These are phyloP conservation scores for Aphyosemion australe DNA, from an alignment of 2,113 vertebrate genomes.

Conservation along the genomic window DNA sequence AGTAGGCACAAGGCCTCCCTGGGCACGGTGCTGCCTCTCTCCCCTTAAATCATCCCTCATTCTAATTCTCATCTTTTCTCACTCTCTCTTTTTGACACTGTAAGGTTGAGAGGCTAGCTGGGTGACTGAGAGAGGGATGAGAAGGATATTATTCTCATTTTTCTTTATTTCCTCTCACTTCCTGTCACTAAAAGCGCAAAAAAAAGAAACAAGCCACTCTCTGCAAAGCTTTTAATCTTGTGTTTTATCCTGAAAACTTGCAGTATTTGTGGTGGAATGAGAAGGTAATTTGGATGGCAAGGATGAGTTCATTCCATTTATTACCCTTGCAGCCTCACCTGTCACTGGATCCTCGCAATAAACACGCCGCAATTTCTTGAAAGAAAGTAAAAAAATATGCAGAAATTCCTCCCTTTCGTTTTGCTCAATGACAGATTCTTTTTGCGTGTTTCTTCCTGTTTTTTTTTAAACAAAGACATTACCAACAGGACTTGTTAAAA, in stretches of 20 bases:
- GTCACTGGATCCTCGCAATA: conserved; percentile 31
- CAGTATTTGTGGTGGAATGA: conserved; percentile 28
- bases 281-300: conserved; percentile 25
- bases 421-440: conserved; percentile 33
- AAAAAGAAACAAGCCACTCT: conserved; percentile 4
- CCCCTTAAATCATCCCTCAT: conserved; percentile 83
- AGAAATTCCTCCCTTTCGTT: conserved; percentile 13
- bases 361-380: conserved; percentile 29
- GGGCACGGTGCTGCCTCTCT: conserved; percentile 65
- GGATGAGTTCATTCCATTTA: conserved; percentile 41
- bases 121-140: conserved; percentile 65
- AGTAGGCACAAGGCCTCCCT: conserved; percentile 77
- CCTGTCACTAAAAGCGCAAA: conserved; percentile 4
- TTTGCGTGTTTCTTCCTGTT: conserved; percentile 21
- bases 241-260: conserved; percentile 36
- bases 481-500: conserved; percentile 34
- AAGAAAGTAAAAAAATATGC: conserved; percentile 33
- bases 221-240: conserved; percentile 47
- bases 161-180: conserved; percentile 61
- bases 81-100: conserved; percentile 74
- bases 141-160: conserved; percentile 62
- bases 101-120: conserved; percentile 51
- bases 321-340: conserved; percentile 28
- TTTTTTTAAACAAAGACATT: conserved; percentile 23
- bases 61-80: conserved; percentile 76